Conservation (phyloP, 2,797 vertebrate species). For the Sebastes oblongus region DNA sequence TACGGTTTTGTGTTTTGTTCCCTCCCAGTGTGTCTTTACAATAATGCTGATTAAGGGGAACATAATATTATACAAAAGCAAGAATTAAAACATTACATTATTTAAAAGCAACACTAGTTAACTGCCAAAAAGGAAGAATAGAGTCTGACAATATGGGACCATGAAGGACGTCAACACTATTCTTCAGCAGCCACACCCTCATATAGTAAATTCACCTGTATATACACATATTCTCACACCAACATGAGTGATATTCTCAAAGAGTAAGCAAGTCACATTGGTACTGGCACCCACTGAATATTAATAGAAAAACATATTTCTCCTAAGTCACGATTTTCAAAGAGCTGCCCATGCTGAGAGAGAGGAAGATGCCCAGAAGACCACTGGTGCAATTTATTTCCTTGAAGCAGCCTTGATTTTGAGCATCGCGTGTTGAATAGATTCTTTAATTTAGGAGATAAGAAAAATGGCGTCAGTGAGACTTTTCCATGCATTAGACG, state of each 20-base stretch:
- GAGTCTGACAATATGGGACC: background rate
- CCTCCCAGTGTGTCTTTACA: background rate
- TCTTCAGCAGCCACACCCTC: background rate
- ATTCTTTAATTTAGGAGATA: conserved; percentile 32
- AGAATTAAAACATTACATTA: background rate
- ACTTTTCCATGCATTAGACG: conserved; percentile 10
- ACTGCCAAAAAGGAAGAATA: background rate
- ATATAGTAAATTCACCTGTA: background rate
- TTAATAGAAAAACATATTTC: conserved; percentile 26
- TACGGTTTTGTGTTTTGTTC: too few relatives aligned
- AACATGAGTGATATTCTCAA: conserved; percentile 5
- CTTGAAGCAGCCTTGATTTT: conserved; percentile 23
- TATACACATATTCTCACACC: background rate
- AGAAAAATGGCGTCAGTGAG: conserved; percentile 17
- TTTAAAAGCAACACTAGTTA: background rate
- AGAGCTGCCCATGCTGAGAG: conserved; percentile 18
- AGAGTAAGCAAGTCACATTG: background rate
- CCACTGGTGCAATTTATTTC: conserved; percentile 12
- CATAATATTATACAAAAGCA: background rate
- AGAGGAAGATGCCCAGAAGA: background rate
- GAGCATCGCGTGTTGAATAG: conserved; percentile 45
- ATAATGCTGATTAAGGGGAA: background rate
- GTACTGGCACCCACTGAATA: conserved; percentile 30
- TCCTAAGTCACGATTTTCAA: conserved; percentile 27
- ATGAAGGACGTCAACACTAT: background rate